Evolutionary conservation across 2,797 vertebrate species (phyloP).

Genomic region (Xenentodon cancila): DNA sequence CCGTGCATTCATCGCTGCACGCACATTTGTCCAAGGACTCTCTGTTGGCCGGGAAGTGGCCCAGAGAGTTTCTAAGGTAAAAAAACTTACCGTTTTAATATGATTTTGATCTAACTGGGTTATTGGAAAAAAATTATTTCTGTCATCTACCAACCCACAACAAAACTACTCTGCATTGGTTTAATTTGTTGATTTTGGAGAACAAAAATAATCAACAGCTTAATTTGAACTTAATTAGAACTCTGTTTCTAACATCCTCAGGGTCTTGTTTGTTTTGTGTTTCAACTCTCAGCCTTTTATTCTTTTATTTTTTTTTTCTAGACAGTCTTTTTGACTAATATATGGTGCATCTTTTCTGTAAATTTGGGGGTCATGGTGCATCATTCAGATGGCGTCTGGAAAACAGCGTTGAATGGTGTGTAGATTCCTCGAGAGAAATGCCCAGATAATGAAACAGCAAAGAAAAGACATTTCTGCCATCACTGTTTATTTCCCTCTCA

Average conservation of each 20-base stretch:
- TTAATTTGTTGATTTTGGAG: neutral
- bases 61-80: conserved; percentile 96
- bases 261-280: conserved; percentile 16
- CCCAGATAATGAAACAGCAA: conserved; percentile 32
- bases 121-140: conserved; percentile 5
- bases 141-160: neutral
- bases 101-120: neutral
- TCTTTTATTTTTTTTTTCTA: conserved; percentile 13
- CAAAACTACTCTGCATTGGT: conserved; percentile 2
- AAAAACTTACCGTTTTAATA: conserved; percentile 15
- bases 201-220: conserved; percentile 12
- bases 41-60: conserved; percentile 95
- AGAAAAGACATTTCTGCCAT: conserved; percentile 31
- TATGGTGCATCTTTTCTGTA: conserved; percentile 36
- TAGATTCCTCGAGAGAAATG: conserved; percentile 39
- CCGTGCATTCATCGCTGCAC: conserved; percentile 92
- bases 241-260: conserved; percentile 17
- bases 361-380: conserved; percentile 27
- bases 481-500: conserved; percentile 62
- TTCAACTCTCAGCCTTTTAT: conserved; percentile 32
- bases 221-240: neutral
- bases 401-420: conserved; percentile 27
- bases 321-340: conserved; percentile 37
- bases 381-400: conserved; percentile 36
- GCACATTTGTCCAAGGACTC: conserved; percentile 97